phyloP scores from a whole-genome alignment of 2,797 vertebrate genomes.

The Kryptolebias ocellatus region DNA sequence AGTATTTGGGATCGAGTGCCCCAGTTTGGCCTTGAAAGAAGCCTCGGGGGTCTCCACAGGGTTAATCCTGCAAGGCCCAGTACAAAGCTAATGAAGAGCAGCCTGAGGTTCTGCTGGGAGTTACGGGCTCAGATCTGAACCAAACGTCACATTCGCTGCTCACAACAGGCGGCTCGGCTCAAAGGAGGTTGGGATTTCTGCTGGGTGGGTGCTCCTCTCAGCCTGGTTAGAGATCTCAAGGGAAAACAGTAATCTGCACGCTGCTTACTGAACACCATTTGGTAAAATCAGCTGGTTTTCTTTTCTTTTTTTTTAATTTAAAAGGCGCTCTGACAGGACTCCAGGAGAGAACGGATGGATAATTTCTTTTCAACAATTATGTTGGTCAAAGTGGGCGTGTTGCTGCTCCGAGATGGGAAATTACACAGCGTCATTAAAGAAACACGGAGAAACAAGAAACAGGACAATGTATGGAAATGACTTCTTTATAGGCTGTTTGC shows the following conservation, averaged over 20 bases:
- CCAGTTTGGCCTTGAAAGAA: constrained; percentile 49
- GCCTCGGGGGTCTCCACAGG: constrained; percentile 50
- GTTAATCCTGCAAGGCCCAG: constrained; percentile 58
- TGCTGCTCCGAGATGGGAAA: constrained; percentile 36
- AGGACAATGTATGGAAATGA: constrained; percentile 64
- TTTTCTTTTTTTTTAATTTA: background rate
- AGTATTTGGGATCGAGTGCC: constrained; percentile 13
- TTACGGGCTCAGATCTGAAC: constrained; percentile 51
- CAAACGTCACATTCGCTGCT: constrained; percentile 33
- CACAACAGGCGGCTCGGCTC: constrained; percentile 34
- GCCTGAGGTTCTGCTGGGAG: constrained; percentile 59
- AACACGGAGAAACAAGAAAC: constrained; percentile 50
- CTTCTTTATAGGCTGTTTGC: constrained; percentile 33
- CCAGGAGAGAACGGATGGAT: constrained; percentile 8
- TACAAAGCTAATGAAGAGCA: constrained; percentile 68
- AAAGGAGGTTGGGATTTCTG: constrained; percentile 39
- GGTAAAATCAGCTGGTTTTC: constrained; percentile 1
- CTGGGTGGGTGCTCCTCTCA: constrained; percentile 23
- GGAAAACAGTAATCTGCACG: constrained; percentile 22
- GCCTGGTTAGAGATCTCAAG: background rate
- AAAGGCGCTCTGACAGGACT: constrained; percentile 19
- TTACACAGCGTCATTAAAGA: constrained; percentile 57
- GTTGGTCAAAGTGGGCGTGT: constrained; percentile 28
- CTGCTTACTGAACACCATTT: constrained; percentile 13
- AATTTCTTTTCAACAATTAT: background rate